Evolutionary conservation across 92 coral and sea anemone species (phyloP), one percentile per base, ranked within the genome.

Genomic region (Epizoanthus illoricatus): DNA sequence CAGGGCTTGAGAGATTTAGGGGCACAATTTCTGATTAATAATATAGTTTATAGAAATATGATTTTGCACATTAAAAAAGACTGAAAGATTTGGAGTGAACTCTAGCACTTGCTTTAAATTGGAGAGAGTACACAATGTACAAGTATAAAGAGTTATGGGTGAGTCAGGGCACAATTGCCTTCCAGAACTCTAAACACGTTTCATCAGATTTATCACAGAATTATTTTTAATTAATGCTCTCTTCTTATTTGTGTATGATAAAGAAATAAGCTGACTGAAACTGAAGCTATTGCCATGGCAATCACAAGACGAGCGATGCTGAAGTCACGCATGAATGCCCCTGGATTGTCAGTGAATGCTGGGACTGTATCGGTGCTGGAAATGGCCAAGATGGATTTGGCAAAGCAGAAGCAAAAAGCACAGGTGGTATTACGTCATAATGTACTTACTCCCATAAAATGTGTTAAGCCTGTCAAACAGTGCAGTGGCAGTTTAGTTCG

Each of bases 231-330:
- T 19, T 69, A 65, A 24, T 67, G 43, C 28, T 85, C 63, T 56
- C 45, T 63, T 28, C 19, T 59, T 80, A 43, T 69, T 19, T 16
- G 61, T 55, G n/a, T 40, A 47, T 59, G 62, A 4, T 80, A 7
- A 70, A 93, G 99, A 94, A 97, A 92, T 69, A 94, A 91, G 76
- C 81, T 97, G 20, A 87, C 95, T 45, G 98, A 97, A 68, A 97
- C 94, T 79, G 99, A 97, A 81, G 97, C 95, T 15, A 97, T 97
- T 90, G 97, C 99, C 11, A 87, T 93, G 78, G 96, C 98, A 42
- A 92, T 97, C 24, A 94, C 99, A 28, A 92, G 96, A 24, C 97
- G 94, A 45, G 93, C 97, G 24, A 86, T 93, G 43, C 72, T 91
- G 73, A 91, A 90, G 85, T 97, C 98, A 7, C 94, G 98, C 7